Conservation (phyloP, 2,797 vertebrate species). For the Pseudochromis fuscus region DNA sequence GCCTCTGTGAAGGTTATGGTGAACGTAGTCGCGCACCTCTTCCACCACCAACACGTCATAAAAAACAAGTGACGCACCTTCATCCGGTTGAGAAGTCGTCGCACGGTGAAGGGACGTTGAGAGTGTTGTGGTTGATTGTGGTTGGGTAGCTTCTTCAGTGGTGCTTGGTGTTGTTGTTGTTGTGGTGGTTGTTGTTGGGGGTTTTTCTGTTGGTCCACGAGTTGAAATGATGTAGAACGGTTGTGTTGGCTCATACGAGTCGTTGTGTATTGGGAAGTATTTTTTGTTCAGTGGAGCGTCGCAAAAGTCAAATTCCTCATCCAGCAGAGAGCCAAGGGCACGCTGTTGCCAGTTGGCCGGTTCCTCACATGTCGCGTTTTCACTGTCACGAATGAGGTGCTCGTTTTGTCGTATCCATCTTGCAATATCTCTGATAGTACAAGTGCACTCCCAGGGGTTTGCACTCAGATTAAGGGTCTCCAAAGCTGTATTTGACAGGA, state of each 20-base stretch:
- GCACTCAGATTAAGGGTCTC: conserved; percentile 63
- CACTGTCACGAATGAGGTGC: conserved; percentile 58
- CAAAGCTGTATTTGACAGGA: conserved; percentile 61
- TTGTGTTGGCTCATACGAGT: not conserved
- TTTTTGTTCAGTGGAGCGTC: not conserved
- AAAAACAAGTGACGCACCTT: conserved; percentile 46
- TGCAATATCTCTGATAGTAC: conserved; percentile 83
- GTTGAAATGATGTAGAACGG: conserved; percentile 1
- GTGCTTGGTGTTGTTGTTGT: not conserved
- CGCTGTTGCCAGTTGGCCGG: conserved; percentile 48
- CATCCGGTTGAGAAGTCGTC: not conserved
- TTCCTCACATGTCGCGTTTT: conserved; percentile 66
- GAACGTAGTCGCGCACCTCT: conserved; percentile 76
- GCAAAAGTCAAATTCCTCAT: conserved; percentile 68
- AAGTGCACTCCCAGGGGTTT: conserved; percentile 90
- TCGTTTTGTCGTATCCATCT: conserved; percentile 84
- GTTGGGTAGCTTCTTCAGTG: not conserved
- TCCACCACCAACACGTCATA: conserved; percentile 71
- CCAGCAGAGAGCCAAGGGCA: conserved; percentile 59
- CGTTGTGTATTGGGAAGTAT: not conserved
- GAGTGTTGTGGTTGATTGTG: not conserved
- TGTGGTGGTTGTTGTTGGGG: not conserved
- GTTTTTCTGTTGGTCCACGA: not conserved
- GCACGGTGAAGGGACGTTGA: not conserved
- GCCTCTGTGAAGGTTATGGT: conserved; percentile 74